Base-by-base conservation (phyloP, 2,797 vertebrate species). In the Orientallactaga sibirica region DNA sequence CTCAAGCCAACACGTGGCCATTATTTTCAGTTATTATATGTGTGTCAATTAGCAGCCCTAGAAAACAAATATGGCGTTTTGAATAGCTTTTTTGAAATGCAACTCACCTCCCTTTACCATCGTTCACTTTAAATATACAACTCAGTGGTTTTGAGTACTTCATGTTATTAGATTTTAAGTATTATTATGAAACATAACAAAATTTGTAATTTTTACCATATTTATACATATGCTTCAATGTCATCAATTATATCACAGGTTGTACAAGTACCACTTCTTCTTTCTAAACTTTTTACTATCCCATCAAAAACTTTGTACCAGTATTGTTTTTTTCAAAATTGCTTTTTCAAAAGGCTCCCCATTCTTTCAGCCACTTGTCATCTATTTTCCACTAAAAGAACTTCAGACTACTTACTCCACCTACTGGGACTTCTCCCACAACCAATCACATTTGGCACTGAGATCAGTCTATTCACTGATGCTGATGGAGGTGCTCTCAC, bases 1-100 rank as follows among this genome's bases (percentile, higher is more conserved):
- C 9, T 29, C 2, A 7, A 67, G 37, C 74, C 12, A 81, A 91
- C 25, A 19, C 2, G 84, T n/a, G 83, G 88, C 16, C 58, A 0
- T 74, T 82, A 18, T 33, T 64, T 62, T 61, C 61, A 75, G 29
- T 19, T 5, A 86, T 4, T 0, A 0, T 62, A n/a, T 73, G 61
- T 73, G 4, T 66, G 29, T 48, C 48, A 71, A 62, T 27, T 88
- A n/a, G 3, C 24, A 96, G 5, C 4, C 29, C 25, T 18, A 24
- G 58, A 61, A 93, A 96, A 92, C 20, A 43, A 90, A 93, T 29
- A 43, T 2, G 87, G 12, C 12, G 66, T 92, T 82, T n/a, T 92
- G 64, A 79, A 81, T 1, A 71, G 25, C 18, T 66, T 84, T 70
- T 24, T 43, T 58, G 24, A 80, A 87, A 71, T 52, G 37, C 0